These are phyloP conservation scores for Neodiprion pinetum DNA, from an alignment of 1,140 invertebrate genomes.

Conservation along the genomic window DNA sequence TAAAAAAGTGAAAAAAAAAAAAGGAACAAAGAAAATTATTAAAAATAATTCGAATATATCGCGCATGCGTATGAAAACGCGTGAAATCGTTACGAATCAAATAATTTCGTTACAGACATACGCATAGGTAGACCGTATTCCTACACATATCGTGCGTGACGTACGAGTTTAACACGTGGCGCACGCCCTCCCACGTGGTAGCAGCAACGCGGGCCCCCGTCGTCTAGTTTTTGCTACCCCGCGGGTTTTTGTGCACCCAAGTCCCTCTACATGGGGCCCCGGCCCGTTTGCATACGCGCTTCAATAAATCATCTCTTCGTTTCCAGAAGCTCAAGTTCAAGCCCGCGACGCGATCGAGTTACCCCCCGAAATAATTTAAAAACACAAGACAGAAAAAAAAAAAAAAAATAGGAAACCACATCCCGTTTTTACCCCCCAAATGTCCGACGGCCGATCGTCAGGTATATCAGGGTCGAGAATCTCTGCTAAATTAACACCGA, in stretches of 20 bases:
- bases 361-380: not conserved
- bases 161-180: conserved; percentile 2
- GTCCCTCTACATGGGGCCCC: conserved; percentile 11
- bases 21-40: no score
- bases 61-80: no score
- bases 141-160: not conserved
- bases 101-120: not conserved
- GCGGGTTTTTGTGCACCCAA: conserved; percentile 9
- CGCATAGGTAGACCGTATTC: not conserved
- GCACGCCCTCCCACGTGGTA: conserved; percentile 12
- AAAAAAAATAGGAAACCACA: not conserved
- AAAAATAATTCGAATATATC: no score
- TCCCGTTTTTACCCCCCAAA: not conserved
- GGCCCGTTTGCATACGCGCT: not conserved
- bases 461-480: no score
- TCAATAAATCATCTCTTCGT: not conserved
- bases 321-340: not conserved
- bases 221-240: conserved; percentile 11
- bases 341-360: not conserved
- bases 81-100: not conserved
- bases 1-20: no score
- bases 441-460: no score
- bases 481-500: no score
- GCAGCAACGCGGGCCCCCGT: not conserved
- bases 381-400: not conserved